Evolutionary conservation across 2,113 vertebrate species (phyloP).

Genomic region (Nerophis ophidion): DNA sequence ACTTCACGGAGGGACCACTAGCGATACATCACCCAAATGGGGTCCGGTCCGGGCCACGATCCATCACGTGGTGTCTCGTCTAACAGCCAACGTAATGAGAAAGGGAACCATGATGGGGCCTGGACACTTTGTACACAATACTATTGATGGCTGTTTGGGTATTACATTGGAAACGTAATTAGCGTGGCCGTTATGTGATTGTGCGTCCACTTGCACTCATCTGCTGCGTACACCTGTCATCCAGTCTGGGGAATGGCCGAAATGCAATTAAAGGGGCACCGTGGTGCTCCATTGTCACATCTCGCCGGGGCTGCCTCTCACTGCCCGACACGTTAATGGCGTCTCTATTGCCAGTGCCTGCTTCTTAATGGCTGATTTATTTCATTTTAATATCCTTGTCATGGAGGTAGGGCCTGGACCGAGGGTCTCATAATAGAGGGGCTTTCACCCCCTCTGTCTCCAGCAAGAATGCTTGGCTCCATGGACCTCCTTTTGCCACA

Average conservation of each 20-base stretch:
- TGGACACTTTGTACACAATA: conserved; percentile 39
- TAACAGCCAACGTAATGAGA: conserved; percentile 67
- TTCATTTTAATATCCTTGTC: conserved; percentile 79
- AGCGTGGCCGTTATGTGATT: not conserved
- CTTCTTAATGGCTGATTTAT: conserved; percentile 78
- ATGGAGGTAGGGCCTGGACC: conserved; percentile 61
- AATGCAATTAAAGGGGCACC: conserved; percentile 62
- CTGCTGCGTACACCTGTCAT: conserved; percentile 44
- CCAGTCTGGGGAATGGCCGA: conserved; percentile 46
- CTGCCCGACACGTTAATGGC: conserved; percentile 69
- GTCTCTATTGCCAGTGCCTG: conserved; percentile 68
- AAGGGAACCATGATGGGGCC: conserved; percentile 56
- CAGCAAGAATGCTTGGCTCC: conserved; percentile 61
- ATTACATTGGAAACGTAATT: conserved; percentile 37
- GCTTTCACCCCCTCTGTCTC: conserved; percentile 47
- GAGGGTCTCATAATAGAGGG: conserved; percentile 61
- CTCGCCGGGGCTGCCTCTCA: conserved; percentile 49
- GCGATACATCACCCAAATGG: conserved; percentile 70
- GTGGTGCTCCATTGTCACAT: conserved; percentile 60
- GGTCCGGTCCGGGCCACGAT: conserved; percentile 60
- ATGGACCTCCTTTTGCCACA: conserved; percentile 62
- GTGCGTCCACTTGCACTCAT: conserved; percentile 15
- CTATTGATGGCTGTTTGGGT: conserved; percentile 39
- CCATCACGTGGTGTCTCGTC: conserved; percentile 66
- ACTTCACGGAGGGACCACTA: conserved; percentile 50